Evolutionary conservation across 2,113 vertebrate genomes (phyloP).

Genomic region (Callipepla squamata): DNA sequence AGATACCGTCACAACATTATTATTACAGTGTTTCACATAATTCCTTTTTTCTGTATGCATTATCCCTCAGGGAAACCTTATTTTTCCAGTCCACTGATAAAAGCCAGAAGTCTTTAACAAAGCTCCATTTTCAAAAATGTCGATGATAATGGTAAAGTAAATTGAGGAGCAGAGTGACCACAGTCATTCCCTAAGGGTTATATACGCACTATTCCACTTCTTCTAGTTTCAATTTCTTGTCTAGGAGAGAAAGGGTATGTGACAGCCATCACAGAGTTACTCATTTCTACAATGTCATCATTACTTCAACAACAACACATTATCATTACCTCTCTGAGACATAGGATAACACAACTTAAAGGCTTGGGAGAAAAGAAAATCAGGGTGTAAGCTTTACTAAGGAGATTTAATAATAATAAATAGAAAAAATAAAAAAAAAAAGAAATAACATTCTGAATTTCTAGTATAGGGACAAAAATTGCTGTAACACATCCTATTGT

Average conservation of each 20-base stretch:
- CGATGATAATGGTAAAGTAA: slow-evolving; percentile 2
- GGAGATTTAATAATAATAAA: background rate
- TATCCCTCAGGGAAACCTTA: background rate
- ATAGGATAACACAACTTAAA: background rate
- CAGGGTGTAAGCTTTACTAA: background rate
- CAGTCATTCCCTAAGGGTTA: background rate
- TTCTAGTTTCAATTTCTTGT: background rate
- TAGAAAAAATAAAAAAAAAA: too few species aligned
- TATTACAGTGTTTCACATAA: slow-evolving; percentile 18
- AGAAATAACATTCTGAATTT: too few species aligned
- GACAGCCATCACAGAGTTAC: background rate
- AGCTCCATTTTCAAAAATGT: slow-evolving; percentile 8
- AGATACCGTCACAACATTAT: background rate
- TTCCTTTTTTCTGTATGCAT: background rate
- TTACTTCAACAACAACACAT: background rate
- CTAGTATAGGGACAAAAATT: background rate
- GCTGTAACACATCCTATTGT: background rate
- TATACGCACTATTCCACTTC: background rate
- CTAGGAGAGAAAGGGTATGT: background rate
- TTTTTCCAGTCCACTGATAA: slow-evolving; percentile 1
- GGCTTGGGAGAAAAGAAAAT: background rate
- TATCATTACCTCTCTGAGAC: background rate
- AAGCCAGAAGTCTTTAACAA: slow-evolving; percentile 23
- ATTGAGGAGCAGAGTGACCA: background rate
- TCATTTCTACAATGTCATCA: background rate